Evolutionary conservation across 1,140 invertebrate species (phyloP), one percentile per base, ranked within the genome.

Genomic region (Coelopa frigida): DNA sequence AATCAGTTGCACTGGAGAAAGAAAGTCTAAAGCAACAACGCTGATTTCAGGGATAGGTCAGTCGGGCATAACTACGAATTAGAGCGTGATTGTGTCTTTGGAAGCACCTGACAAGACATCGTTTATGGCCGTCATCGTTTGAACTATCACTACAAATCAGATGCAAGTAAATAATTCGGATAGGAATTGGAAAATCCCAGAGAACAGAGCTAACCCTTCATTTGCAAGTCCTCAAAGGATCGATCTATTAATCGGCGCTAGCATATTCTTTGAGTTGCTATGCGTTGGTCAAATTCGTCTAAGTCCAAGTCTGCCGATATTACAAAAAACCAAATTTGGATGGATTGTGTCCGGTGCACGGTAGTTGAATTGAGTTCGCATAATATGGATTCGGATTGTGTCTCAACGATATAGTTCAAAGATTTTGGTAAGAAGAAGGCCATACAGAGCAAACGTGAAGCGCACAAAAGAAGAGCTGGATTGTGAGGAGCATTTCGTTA

Each of bases 301-400:
- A 21, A 29, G 22, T 2, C 7, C 15, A 4, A 1, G 18, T 3
- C 20, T 24, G 12, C 40, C 29, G 8, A n/a, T 37, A 6, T 31
- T 48, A 8, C 47, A 48, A 31, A 48, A 48, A 37, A 48, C 40
- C 17, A 17, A 22, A 11, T 35, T 48, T 3, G 39, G 47, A 20
- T 48, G 47, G 40, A 38, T 48, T 20, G 40, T 48, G 10, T 27
- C 40, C 3, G 40, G 47, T 15, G 17, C 12, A 27, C 18, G 23
- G n/a, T 23, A 12, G 5, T 37, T 41, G 20, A 39, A 17, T 23
- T 7, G 11, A 6, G 14, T 4, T 10, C 22, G 18, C 17, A 21
- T 5, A 21, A 20, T 10, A n/a, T 39, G 17, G 5, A 39, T 5
- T 2, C 3, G 8, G 29, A 14, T 1, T 7, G 6, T 21, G 15